phyloP scores from a whole-genome alignment of 2,797 vertebrate species.

The Clamator glandarius region DNA sequence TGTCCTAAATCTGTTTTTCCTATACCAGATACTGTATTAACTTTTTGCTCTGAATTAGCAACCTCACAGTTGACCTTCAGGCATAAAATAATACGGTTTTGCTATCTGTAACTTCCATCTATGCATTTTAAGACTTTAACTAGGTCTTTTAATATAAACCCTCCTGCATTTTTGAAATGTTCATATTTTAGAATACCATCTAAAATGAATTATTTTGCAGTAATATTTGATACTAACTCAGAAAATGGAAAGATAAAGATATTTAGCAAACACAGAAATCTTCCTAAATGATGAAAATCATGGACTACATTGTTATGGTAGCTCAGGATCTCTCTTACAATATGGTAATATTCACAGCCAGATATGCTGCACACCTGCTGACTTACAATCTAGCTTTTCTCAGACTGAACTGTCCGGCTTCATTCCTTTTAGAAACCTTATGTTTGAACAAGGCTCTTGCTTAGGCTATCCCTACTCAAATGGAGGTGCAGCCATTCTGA shows the following conservation, averaged over 20 bases:
- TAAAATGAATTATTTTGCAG: not conserved
- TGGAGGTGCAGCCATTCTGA: not conserved
- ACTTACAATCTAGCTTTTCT: not conserved
- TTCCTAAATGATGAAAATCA: not conserved
- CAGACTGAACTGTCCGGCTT: not conserved
- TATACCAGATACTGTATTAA: not conserved
- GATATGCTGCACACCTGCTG: rapidly evolving
- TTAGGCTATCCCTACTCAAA: not conserved
- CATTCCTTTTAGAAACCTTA: not conserved
- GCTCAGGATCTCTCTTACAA: not conserved
- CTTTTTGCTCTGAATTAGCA: not conserved
- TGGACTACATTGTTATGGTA: not conserved
- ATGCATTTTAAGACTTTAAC: not conserved
- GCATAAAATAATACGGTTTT: not conserved
- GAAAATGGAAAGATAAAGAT: not conserved
- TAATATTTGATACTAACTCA: not conserved
- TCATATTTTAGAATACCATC: not conserved
- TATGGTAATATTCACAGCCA: not conserved
- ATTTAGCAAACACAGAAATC: constrained; percentile 2
- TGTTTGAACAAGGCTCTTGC: not conserved
- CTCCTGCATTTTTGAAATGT: not conserved
- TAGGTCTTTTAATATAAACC: not conserved
- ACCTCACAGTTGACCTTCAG: not conserved
- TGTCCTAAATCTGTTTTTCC: not conserved
- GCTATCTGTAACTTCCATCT: not conserved